Percentiles rank a stretch among this genome's conserved stretches.
These are phyloP conservation scores for Dexiosoma caninum DNA, from an alignment of 2,888 invertebrate genomes.

Conservation along the genomic window DNA sequence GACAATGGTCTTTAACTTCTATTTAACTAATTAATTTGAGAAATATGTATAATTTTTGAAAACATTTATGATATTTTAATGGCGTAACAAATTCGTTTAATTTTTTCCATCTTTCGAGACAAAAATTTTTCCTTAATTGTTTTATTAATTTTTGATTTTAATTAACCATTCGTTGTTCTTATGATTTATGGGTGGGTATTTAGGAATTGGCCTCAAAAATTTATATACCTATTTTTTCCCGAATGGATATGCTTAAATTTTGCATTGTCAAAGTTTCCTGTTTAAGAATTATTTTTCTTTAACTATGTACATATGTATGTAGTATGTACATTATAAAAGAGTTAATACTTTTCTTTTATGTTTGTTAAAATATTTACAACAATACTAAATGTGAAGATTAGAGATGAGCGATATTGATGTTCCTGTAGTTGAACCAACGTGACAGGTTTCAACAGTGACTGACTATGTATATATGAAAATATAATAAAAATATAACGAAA, in stretches of 20 bases:
- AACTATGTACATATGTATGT: not conserved
- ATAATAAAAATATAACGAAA: too few relatives aligned
- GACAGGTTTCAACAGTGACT: not conserved
- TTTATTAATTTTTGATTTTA: not conserved
- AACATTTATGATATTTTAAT: not conserved
- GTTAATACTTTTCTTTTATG: slow-evolving; percentile 25
- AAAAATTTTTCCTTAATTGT: not conserved
- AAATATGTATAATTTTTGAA: not conserved
- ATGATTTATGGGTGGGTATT: not conserved
- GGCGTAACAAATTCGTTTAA: not conserved
- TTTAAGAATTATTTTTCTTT: not conserved
- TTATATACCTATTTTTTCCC: not conserved
- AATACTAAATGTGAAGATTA: slow-evolving; percentile 29
- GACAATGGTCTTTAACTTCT: not conserved
- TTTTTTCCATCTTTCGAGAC: not conserved
- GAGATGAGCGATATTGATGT: slow-evolving; percentile 45
- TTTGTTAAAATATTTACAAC: slow-evolving; percentile 31
- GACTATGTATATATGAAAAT: too few relatives aligned
- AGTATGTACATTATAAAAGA: not conserved
- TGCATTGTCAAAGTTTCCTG: not conserved
- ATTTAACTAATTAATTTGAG: not conserved
- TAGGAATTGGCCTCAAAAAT: slow-evolving; percentile 27
- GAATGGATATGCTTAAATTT: slow-evolving; percentile 9
- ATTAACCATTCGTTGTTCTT: slow-evolving; percentile 28
- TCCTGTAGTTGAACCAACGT: not conserved